Conservation (phyloP, 1,140 invertebrate species). For the Drosophila varians region DNA sequence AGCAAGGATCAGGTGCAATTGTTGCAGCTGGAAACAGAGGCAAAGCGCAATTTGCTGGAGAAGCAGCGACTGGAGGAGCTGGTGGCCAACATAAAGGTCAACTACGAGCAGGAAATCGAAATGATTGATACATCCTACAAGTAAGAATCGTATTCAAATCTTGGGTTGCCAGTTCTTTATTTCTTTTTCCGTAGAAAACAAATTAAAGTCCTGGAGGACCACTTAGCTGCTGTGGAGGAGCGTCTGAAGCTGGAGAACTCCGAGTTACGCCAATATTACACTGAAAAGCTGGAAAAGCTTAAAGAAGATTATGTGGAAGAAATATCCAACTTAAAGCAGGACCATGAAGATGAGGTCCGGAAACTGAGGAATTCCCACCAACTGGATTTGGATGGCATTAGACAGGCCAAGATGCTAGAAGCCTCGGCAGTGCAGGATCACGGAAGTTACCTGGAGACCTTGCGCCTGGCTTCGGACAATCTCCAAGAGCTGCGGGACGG, state of each 20-base stretch:
- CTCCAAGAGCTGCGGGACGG: constrained; percentile 75
- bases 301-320: constrained; percentile 81
- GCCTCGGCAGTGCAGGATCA: constrained; percentile 78
- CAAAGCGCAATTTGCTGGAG: constrained; percentile 82
- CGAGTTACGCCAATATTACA: constrained; percentile 67
- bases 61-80: constrained; percentile 82
- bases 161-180: too few species aligned
- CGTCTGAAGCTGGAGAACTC: constrained; percentile 83
- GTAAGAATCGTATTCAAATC: too few species aligned
- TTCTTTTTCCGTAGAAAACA: constrained; percentile 81
- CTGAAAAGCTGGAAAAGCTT: constrained; percentile 77
- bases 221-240: constrained; percentile 81
- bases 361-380: constrained; percentile 81
- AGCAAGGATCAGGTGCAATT: constrained; percentile 38
- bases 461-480: constrained; percentile 82
- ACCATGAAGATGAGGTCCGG: constrained; percentile 83
- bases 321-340: constrained; percentile 71
- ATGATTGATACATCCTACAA: constrained; percentile 85
- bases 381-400: constrained; percentile 83
- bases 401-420: constrained; percentile 83
- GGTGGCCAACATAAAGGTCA: constrained; percentile 75
- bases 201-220: constrained; percentile 83
- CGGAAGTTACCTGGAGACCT: constrained; percentile 82
- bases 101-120: constrained; percentile 84
- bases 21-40: constrained; percentile 78